Conservation (phyloP, 2,797 vertebrate genomes). For the Hafferia zeledoni region DNA sequence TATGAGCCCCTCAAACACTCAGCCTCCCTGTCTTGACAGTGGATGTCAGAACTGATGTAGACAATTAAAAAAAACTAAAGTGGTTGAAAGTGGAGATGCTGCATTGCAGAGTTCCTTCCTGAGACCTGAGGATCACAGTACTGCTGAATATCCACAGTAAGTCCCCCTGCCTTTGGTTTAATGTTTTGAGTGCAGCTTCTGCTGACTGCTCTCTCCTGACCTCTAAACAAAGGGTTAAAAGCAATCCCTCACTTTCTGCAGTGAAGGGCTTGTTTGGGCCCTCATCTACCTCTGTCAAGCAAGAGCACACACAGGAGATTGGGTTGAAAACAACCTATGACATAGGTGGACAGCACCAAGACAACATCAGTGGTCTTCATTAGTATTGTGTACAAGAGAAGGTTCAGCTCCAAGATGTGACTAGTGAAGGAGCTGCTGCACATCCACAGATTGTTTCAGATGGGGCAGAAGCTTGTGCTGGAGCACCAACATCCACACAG, state of each 20-base stretch:
- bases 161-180: neutral
- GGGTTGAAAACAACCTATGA: neutral
- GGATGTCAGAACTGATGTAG: neutral
- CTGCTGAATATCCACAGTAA: neutral
- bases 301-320: neutral
- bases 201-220: neutral
- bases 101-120: neutral
- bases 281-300: neutral
- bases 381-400: neutral
- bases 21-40: neutral
- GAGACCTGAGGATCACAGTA: neutral
- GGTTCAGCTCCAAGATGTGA: neutral
- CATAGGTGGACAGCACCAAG: neutral
- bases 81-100: neutral
- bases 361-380: neutral
- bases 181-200: neutral
- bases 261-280: neutral
- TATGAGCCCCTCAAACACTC: neutral
- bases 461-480: neutral
- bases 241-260: neutral
- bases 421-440: neutral
- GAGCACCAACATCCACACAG: accelerated
- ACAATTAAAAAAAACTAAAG: neutral
- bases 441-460: neutral
- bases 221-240: neutral